phyloP scores from a whole-genome alignment of 64 coral and sea anemone genomes.

The Platygyra sinensis region DNA sequence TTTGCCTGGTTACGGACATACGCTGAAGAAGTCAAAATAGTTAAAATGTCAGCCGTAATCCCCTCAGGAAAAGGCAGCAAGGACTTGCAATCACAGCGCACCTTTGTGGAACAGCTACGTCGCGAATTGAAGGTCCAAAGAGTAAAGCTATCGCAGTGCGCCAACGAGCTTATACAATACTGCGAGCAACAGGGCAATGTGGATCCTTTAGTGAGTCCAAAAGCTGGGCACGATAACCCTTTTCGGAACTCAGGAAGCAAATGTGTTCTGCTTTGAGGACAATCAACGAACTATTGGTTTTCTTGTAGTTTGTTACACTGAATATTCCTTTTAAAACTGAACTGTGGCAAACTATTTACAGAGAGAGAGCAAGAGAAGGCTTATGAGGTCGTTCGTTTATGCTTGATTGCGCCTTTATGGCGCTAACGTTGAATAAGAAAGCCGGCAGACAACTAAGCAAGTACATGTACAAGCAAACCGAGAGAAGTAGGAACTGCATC shows the following conservation, averaged over 20 bases:
- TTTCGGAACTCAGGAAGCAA: constrained; percentile 43
- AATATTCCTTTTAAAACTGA: not conserved
- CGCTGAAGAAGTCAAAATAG: not conserved
- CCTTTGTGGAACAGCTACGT: constrained; percentile 57
- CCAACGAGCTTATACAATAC: constrained; percentile 53
- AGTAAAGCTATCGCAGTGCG: constrained; percentile 52
- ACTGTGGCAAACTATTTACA: not conserved
- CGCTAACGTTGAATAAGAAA: too few species aligned
- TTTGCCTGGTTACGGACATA: not conserved
- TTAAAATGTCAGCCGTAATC: constrained; percentile 16
- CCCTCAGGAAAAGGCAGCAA: constrained; percentile 51
- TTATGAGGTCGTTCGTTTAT: not conserved
- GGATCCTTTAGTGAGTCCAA: constrained; percentile 50
- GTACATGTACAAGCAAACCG: too few species aligned
- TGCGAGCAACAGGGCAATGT: constrained; percentile 56
- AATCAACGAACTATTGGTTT: not conserved
- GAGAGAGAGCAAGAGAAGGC: not conserved
- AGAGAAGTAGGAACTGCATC: too few species aligned
- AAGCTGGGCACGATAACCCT: constrained; percentile 39
- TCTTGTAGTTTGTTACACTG: not conserved
- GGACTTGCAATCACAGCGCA: constrained; percentile 52
- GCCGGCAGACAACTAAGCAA: too few species aligned
- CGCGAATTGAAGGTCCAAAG: constrained; percentile 50
- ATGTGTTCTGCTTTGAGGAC: constrained; percentile 46
- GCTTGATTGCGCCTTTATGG: too few species aligned